Evolutionary conservation across 2,113 vertebrate species (phyloP).

Genomic region (Zeus faber): DNA sequence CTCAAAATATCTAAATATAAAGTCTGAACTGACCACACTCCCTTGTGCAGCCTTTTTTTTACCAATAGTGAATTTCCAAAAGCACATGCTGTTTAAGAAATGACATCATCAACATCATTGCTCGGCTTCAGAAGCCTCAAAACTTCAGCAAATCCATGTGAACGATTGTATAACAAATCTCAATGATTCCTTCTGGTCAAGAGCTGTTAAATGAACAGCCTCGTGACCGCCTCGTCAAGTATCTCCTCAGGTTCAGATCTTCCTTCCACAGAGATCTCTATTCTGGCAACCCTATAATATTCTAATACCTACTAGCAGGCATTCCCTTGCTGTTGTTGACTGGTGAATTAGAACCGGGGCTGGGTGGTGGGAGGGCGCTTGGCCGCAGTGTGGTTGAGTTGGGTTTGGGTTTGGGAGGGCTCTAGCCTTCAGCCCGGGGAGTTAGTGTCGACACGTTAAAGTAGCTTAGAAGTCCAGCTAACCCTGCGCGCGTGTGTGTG

Average conservation of each 20-base stretch:
- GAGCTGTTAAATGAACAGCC: conserved; percentile 15
- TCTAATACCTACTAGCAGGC: conserved; percentile 88
- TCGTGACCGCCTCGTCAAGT: conserved; percentile 10
- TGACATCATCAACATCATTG: no score
- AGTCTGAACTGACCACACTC: no score
- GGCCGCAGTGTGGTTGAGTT: conserved; percentile 62
- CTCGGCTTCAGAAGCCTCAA: no score
- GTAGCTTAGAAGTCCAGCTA: conserved; percentile 20
- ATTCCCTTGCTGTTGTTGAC: conserved; percentile 73
- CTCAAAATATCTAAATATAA: no score
- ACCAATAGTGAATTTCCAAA: no score
- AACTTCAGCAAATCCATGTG: background rate
- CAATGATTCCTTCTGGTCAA: conserved; percentile 1
- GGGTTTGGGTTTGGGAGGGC: conserved; percentile 32
- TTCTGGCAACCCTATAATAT: conserved; percentile 95
- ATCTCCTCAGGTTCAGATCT: conserved; percentile 16
- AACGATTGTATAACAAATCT: background rate
- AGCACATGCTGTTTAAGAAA: no score
- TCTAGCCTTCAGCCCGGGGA: no score
- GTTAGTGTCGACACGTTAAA: conserved; percentile 26
- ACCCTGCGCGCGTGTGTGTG: conserved; percentile 21
- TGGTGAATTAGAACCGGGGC: conserved; percentile 53
- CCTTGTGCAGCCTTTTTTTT: no score
- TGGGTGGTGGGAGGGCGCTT: conserved; percentile 53
- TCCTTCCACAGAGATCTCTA: conserved; percentile 67